A percentile compares a stretch with the other conserved stretches of the same genome.
These are phyloP conservation scores for Euwallacea fornicatus DNA, from an alignment of 1,140 invertebrate genomes.

Conservation along the genomic window DNA sequence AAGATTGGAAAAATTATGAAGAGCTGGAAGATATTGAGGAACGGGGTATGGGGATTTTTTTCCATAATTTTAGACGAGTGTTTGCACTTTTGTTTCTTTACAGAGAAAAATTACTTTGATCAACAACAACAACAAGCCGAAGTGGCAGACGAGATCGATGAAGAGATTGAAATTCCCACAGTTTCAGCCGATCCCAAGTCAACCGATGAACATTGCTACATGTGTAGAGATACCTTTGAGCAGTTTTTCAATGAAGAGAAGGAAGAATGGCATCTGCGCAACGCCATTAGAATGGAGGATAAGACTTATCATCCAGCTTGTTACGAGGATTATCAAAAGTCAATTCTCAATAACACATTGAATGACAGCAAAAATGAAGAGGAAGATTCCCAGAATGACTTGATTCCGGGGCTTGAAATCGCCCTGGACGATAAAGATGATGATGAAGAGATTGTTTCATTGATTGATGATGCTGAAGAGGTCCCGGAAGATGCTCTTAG, in stretches of 20 bases:
- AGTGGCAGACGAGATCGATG: conserved; percentile 54
- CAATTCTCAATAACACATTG: conserved; percentile 42
- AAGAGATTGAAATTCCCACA: conserved; percentile 61
- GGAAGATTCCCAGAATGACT: conserved; percentile 27
- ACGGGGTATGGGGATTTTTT: conserved; percentile 63
- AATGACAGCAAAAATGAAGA: conserved; percentile 39
- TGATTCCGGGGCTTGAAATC: conserved; percentile 47
- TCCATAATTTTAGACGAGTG: too few species aligned
- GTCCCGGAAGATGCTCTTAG: conserved; percentile 35
- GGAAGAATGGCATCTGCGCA: conserved; percentile 92
- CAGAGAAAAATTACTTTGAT: conserved; percentile 89
- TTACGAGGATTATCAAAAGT: conserved; percentile 78
- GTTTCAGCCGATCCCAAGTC: conserved; percentile 62
- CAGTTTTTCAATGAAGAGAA: conserved; percentile 94
- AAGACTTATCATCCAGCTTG: conserved; percentile 90
- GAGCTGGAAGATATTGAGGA: conserved; percentile 93
- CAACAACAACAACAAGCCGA: conserved; percentile 60
- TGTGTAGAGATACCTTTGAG: conserved; percentile 87
- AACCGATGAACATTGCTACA: conserved; percentile 71
- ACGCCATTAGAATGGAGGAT: conserved; percentile 76
- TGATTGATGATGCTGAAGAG: conserved; percentile 48
- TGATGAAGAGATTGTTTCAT: conserved; percentile 33
- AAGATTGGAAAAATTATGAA: conserved; percentile 93
- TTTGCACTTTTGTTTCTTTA: conserved; percentile 34
- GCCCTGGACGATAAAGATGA: conserved; percentile 51